phyloP scores from a whole-genome alignment of 2,113 vertebrate genomes.

The Pongo abelii region DNA sequence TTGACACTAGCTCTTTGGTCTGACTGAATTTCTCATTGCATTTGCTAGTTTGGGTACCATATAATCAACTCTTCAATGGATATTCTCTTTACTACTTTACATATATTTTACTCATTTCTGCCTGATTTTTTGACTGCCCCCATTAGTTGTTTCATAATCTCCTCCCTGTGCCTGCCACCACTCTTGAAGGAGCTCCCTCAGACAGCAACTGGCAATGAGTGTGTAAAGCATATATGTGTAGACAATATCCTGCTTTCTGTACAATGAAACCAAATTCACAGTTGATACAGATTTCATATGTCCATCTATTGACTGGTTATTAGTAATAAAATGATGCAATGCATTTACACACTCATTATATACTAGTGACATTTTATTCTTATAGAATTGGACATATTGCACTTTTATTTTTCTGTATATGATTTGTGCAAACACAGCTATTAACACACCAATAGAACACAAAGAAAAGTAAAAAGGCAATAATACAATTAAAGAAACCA shows the following conservation, averaged over 20 bases:
- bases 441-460: not conserved
- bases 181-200: not conserved
- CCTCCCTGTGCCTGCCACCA: slow-evolving; percentile 25
- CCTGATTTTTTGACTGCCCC: slow-evolving; percentile 33
- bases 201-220: rapidly evolving
- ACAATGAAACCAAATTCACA: not conserved
- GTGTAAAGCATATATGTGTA: not conserved
- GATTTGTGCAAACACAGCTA: not conserved
- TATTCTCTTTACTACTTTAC: not conserved
- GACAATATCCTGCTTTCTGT: not conserved
- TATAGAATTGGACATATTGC: not conserved
- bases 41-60: not conserved
- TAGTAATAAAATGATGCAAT: not conserved
- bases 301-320: not conserved
- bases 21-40: not conserved
- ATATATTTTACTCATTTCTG: not conserved
- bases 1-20: not conserved
- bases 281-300: not conserved
- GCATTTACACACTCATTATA: not conserved
- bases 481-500: slow-evolving; percentile 15
- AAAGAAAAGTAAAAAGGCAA: slow-evolving; percentile 28
- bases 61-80: not conserved
- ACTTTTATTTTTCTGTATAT: slow-evolving; percentile 32
- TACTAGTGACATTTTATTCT: not conserved
- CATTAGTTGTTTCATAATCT: slow-evolving; percentile 8